phyloP scores from a whole-genome alignment of 2,888 invertebrate species.

The Parnassius glacialis region DNA sequence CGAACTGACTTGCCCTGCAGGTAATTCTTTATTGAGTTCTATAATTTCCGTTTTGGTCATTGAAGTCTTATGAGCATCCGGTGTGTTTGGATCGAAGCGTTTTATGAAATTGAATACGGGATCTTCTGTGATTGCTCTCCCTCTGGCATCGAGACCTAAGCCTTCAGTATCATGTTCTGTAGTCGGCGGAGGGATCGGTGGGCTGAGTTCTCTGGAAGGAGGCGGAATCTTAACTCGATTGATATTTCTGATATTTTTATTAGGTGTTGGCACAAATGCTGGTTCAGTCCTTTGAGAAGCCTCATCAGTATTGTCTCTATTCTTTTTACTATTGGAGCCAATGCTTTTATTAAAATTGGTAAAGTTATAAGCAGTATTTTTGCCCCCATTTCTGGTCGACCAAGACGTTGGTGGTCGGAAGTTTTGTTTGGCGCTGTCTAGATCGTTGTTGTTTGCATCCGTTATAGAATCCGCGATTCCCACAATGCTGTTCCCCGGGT shows the following conservation, averaged over 20 bases:
- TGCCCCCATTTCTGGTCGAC: slow-evolving; percentile 62
- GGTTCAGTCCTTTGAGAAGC: slow-evolving; percentile 33
- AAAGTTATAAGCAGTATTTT: slow-evolving; percentile 7
- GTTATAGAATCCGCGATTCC: slow-evolving; percentile 67
- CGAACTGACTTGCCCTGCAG: slow-evolving; percentile 60
- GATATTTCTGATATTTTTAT: slow-evolving; percentile 25
- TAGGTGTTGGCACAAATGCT: slow-evolving; percentile 45
- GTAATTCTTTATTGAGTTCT: slow-evolving; percentile 61
- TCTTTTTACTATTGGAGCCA: slow-evolving; percentile 17
- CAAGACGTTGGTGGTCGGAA: slow-evolving; percentile 79
- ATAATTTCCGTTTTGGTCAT: slow-evolving; percentile 69
- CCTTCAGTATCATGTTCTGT: slow-evolving; percentile 45
- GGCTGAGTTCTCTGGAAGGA: slow-evolving; percentile 51
- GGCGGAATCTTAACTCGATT: slow-evolving; percentile 36
- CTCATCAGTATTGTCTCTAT: slow-evolving; percentile 21
- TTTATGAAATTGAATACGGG: slow-evolving; percentile 69
- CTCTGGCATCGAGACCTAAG: slow-evolving; percentile 43
- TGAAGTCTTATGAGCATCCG: slow-evolving; percentile 58
- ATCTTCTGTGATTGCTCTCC: slow-evolving; percentile 43
- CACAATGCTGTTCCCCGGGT: slow-evolving; percentile 66
- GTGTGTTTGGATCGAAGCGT: slow-evolving; percentile 70
- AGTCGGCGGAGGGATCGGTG: slow-evolving; percentile 49
- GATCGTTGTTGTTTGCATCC: slow-evolving; percentile 57
- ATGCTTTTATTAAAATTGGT: slow-evolving; percentile 31
- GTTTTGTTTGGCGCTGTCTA: slow-evolving; percentile 67